Conservation (phyloP, 2,797 vertebrate genomes). For the Hydrolagus colliei region DNA sequence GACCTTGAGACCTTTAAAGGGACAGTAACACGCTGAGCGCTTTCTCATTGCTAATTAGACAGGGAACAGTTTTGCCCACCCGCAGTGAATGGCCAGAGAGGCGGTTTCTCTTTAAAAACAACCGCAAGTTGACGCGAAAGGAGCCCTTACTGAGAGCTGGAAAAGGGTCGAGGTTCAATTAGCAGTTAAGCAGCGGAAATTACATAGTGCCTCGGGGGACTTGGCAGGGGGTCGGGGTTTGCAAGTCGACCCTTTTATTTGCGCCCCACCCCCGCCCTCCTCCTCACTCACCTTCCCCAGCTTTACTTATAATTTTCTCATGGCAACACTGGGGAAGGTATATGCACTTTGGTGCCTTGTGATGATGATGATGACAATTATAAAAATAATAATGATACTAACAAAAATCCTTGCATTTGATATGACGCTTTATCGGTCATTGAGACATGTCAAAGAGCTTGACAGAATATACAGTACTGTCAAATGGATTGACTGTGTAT, state of each 20-base stretch:
- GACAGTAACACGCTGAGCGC: not conserved
- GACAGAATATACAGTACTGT: too few species aligned
- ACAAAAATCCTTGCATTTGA: not conserved
- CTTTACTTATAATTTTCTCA: slow-evolving; percentile 18
- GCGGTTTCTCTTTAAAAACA: not conserved
- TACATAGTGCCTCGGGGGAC: slow-evolving; percentile 7
- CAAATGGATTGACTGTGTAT: too few species aligned
- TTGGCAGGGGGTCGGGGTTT: not conserved
- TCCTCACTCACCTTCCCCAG: too few species aligned
- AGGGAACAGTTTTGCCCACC: not conserved
- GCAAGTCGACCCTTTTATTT: too few species aligned
- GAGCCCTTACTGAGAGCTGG: not conserved
- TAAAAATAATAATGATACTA: not conserved
- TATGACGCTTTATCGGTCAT: too few species aligned
- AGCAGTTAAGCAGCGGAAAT: slow-evolving; percentile 11
- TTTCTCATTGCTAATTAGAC: not conserved
- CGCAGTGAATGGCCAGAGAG: not conserved
- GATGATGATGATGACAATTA: slow-evolving; percentile 2
- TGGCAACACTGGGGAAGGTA: not conserved
- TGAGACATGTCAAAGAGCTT: too few species aligned
- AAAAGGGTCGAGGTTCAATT: not conserved
- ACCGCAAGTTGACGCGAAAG: not conserved
- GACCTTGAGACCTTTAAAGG: not conserved
- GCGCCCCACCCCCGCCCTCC: too few species aligned
- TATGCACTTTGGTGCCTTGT: not conserved